These are phyloP conservation scores for Brachyhypopomus occidentalis DNA, from an alignment of 2,113 vertebrate species.

Conservation along the genomic window DNA sequence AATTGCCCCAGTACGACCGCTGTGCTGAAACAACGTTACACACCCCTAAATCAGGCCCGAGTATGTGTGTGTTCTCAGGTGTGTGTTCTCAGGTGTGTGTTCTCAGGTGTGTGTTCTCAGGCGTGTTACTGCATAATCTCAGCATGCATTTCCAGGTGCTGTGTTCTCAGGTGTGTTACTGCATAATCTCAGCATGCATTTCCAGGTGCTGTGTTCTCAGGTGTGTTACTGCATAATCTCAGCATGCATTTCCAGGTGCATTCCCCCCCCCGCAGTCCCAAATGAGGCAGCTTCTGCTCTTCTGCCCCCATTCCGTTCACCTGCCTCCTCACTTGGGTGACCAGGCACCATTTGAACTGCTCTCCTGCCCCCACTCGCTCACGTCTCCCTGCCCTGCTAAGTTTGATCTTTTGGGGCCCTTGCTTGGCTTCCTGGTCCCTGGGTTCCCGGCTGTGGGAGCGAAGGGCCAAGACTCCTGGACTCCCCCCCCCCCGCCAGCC, in stretches of 20 bases:
- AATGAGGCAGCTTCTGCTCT: conserved; percentile 20
- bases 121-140: conserved; percentile 4
- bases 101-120: conserved; percentile 14
- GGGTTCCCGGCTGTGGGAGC: conserved; percentile 12
- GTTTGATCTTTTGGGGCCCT: neutral
- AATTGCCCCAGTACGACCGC: neutral
- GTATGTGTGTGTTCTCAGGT: too few species aligned
- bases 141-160: neutral
- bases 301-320: neutral
- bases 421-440: conserved; percentile 21
- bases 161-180: too few species aligned
- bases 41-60: conserved; percentile 2
- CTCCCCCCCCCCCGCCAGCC: neutral
- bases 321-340: conserved; percentile 18
- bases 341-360: neutral
- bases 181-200: too few species aligned
- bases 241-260: neutral
- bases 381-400: neutral
- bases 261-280: conserved; percentile 16
- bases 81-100: too few species aligned
- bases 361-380: neutral
- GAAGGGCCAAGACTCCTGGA: neutral
- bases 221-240: conserved; percentile 4
- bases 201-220: too few species aligned
- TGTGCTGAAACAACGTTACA: conserved; percentile 8